Evolutionary conservation across 2,113 vertebrate genomes (phyloP), one percentile per base, ranked within the genome.

Genomic region (Tragelaphus imberbis): DNA sequence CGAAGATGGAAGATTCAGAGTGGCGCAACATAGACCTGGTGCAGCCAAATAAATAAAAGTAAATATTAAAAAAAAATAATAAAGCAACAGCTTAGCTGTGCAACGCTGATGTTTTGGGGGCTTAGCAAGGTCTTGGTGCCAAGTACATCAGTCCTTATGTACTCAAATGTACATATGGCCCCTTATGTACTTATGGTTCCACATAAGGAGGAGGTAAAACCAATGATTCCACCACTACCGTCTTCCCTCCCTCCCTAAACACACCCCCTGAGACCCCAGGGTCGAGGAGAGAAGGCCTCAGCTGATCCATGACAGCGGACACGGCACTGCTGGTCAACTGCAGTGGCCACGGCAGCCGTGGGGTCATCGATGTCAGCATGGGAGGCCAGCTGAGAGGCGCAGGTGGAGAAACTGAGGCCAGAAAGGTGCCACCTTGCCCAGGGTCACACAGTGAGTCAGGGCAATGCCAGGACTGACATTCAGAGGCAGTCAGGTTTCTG

Each of bases 341-440:
- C 4, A 2, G 0, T 2, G 47, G 27, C 81, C 61, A 44, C 0
- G 36, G 49, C 63, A 63, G 63, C 61, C 36, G 1, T 4, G 23
- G n/a, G 84, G 6, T 25, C 30, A 2, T 14, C 6, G 10, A 40
- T 5, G 21, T 51, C 80, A 47, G 55, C 12, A 0, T 1, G 2
- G 44, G 21, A 75, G 49, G 58, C 6, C 23, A 13, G 53, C 85
- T 90, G n/a, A 23, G 63, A 51, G 9, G 2, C 15, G 13, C 49
- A 44, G 56, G 44, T n/a, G 25, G 47, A 6, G 89, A 68, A 51
- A 56, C 59, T 9, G 53, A 95, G 92, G 84, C 84, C 86, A 44
- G 65, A 56, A 87, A 27, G 55, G 33, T 44, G 44, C 9, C 14
- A 2, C 40, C 44, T 23, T 56, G 55, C 49, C 47, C 21, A 44